A percentile compares a stretch with the other conserved stretches of the same genome.
phyloP scores from a whole-genome alignment of 2,797 vertebrate genomes.

The Manis crassicaudata region DNA sequence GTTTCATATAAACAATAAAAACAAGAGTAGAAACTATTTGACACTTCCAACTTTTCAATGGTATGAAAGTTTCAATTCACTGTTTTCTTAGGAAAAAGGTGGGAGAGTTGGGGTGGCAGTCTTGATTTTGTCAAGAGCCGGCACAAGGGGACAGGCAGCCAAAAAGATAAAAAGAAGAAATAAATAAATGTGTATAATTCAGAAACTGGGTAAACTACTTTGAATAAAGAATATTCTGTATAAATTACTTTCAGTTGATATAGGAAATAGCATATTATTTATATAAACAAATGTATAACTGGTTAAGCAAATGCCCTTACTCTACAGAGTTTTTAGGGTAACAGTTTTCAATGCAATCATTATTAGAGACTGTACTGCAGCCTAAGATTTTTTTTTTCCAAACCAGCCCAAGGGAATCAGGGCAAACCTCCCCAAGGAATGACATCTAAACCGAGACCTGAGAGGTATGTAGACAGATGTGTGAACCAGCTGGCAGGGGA shows the following conservation, averaged over 20 bases:
- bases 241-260: background rate
- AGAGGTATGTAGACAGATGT: background rate
- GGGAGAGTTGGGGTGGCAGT: background rate
- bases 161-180: background rate
- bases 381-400: background rate
- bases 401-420: background rate
- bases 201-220: background rate
- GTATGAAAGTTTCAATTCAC: background rate
- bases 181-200: background rate
- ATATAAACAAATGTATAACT: background rate
- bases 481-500: background rate
- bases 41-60: constrained; percentile 14
- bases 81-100: background rate
- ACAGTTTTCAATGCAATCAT: background rate
- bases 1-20: background rate
- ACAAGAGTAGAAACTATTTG: constrained; percentile 3
- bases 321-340: background rate
- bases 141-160: background rate
- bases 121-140: background rate
- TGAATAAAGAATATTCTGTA: background rate
- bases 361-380: background rate
- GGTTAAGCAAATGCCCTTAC: background rate
- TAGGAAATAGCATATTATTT: background rate
- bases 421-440: background rate
- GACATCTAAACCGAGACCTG: background rate